phyloP scores from a whole-genome alignment of 1,140 invertebrate genomes.

The Drosophila seguyi region DNA sequence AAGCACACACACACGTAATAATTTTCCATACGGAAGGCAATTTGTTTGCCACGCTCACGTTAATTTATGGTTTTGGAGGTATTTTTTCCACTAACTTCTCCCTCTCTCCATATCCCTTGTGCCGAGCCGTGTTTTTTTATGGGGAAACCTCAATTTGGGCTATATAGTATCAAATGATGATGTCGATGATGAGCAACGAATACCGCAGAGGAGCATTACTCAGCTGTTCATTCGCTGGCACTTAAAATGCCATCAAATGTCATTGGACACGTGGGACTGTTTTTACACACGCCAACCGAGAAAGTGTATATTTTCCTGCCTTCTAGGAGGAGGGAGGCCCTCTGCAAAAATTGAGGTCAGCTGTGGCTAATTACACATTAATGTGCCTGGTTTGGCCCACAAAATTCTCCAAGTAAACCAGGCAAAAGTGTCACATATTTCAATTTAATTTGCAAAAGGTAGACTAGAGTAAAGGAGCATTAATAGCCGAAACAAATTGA shows the following conservation, averaged over 20 bases:
- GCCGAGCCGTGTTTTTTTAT: conserved; percentile 14
- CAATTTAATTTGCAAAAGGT: conserved; percentile 32
- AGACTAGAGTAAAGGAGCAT: background rate
- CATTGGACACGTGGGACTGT: conserved; percentile 66
- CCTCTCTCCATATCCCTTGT: background rate
- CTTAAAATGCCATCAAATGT: conserved; percentile 78
- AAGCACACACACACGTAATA: conserved; percentile 46
- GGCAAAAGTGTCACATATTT: conserved; percentile 21
- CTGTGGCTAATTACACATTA: conserved; percentile 64
- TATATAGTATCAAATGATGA: conserved; percentile 57
- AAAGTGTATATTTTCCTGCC: conserved; percentile 17
- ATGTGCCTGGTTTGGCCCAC: conserved; percentile 23
- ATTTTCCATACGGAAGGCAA: conserved; percentile 75
- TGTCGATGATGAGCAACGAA: conserved; percentile 62
- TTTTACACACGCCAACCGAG: conserved; percentile 19
- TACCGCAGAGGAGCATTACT: conserved; percentile 51
- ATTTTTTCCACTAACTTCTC: conserved; percentile 28
- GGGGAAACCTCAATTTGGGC: conserved; percentile 30
- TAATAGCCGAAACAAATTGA: conserved; percentile 4
- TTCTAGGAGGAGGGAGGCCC: conserved; percentile 10
- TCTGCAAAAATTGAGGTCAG: conserved; percentile 46
- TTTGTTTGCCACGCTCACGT: conserved; percentile 76
- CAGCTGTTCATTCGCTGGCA: conserved; percentile 60
- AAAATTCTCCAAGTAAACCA: conserved; percentile 11
- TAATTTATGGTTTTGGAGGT: conserved; percentile 63